Evolutionary conservation across 2,888 invertebrate genomes (phyloP).

Genomic region (Sceliomorpha sp.): DNA sequence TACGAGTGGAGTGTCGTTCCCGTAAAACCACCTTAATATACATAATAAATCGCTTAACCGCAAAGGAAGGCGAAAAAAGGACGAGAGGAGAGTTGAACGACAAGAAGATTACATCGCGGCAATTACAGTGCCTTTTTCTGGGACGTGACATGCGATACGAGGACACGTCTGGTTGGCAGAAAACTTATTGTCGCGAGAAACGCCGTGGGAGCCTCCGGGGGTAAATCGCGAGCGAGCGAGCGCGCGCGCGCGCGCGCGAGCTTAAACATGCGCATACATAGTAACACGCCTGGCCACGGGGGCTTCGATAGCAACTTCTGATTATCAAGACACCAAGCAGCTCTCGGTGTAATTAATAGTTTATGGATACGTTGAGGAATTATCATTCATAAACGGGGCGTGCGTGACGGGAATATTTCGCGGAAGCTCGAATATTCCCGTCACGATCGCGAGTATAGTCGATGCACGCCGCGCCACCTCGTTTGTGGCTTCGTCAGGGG

Average conservation of each 20-base stretch:
- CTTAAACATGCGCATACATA: constrained; percentile 54
- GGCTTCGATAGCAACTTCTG: constrained; percentile 56
- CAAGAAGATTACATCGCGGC: constrained; percentile 39
- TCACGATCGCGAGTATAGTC: too few species aligned
- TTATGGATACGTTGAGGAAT: constrained; percentile 63
- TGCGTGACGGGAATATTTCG: constrained; percentile 65
- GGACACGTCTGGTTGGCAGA: constrained; percentile 49
- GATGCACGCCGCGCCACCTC: too few species aligned
- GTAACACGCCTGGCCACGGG: constrained; percentile 22
- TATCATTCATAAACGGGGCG: constrained; percentile 65
- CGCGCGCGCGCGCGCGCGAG: constrained; percentile 15
- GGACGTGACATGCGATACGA: constrained; percentile 25
- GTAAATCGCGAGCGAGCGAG: constrained; percentile 32
- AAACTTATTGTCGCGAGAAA: constrained; percentile 57
- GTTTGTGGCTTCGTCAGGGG: too few species aligned
- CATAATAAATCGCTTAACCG: constrained; percentile 20
- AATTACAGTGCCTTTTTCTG: constrained; percentile 37
- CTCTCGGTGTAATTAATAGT: constrained; percentile 67
- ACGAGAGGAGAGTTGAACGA: constrained; percentile 19
- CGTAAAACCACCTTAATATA: constrained; percentile 19
- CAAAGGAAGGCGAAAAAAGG: not conserved
- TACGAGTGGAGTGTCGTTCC: not conserved
- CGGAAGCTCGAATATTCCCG: too few species aligned
- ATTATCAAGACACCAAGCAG: constrained; percentile 60
- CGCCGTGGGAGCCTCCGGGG: constrained; percentile 36